Evolutionary conservation across 2,888 invertebrate species (phyloP), one percentile per base, ranked within the genome.

Genomic region (Ligdia adustata): DNA sequence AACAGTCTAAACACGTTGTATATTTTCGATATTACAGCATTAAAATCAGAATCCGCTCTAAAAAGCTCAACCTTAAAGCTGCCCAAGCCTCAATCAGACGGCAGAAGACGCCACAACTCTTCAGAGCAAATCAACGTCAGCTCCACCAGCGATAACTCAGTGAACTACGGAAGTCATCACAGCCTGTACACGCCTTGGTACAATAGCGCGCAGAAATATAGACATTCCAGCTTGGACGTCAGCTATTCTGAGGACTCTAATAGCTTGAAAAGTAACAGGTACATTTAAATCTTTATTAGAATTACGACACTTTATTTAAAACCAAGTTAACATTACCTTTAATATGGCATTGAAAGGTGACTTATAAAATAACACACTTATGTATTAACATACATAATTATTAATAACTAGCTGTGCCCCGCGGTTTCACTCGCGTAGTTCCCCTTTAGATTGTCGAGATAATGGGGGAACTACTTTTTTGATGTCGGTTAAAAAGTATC

Each of bases 231-330:
- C 46, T 69, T 89, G 43, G 92, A 89, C 55, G 88, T 92, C 39
- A 89, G 88, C 22, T 91, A 90, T 55, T 94, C 94, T 0, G 94
- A 94, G 64, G 94, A 94, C 72, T 94, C 94, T 0, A 91, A 92
- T 22, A 94, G 94, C 66, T 92, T 94, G 73, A 92, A 93, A 44
- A 92, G 92, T 62, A 91, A 91, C 51, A 93, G 92, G 87, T 93
- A 91, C 2, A 1, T 9, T 9, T 20, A 16, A n/a, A 9, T n/a
- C n/a, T n/a, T n/a, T n/a, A n/a, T n/a, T n/a, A n/a, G n/a, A n/a
- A n/a, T n/a, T n/a, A n/a, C n/a, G n/a, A n/a, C n/a, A n/a, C n/a
- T n/a, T n/a, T n/a, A n/a, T n/a, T n/a, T n/a, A n/a, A n/a, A n/a
- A n/a, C n/a, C n/a, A n/a, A n/a, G n/a, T n/a, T n/a, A n/a, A n/a